Evolutionary conservation across 1,140 invertebrate genomes (phyloP).

Genomic region (Scaptomyza pallida): DNA sequence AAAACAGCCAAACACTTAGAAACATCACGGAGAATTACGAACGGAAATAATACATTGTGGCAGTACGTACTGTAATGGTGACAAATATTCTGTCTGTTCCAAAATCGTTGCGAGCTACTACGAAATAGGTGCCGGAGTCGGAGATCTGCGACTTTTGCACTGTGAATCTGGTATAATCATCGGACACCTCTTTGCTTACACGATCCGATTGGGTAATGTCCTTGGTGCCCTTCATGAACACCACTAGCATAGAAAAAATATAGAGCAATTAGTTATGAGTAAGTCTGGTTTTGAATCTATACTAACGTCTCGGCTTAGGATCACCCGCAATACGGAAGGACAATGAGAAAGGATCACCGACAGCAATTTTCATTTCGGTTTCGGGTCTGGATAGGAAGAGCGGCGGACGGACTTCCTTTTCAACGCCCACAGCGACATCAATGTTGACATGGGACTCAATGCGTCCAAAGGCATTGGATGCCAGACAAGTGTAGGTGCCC

Average conservation of each 20-base stretch:
- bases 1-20: slow-evolving; percentile 24
- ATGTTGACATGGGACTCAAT: slow-evolving; percentile 89
- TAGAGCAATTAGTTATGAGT: too few relatives aligned
- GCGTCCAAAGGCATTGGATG: slow-evolving; percentile 90
- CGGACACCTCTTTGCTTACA: slow-evolving; percentile 91
- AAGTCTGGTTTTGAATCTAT: too few relatives aligned
- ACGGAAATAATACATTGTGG: slow-evolving; percentile 4
- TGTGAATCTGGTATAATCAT: slow-evolving; percentile 93
- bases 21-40: slow-evolving; percentile 42
- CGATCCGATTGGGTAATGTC: slow-evolving; percentile 92
- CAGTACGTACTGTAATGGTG: slow-evolving; percentile 88
- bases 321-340: slow-evolving; percentile 91
- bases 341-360: slow-evolving; percentile 91
- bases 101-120: slow-evolving; percentile 95
- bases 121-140: slow-evolving; percentile 97
- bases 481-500: slow-evolving; percentile 94
- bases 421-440: slow-evolving; percentile 87
- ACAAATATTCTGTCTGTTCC: slow-evolving; percentile 94
- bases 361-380: slow-evolving; percentile 88
- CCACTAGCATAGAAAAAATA: slow-evolving; percentile 86
- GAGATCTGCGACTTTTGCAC: slow-evolving; percentile 92
- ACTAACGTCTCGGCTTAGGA: slow-evolving; percentile 92
- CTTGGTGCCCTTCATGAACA: slow-evolving; percentile 93
- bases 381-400: slow-evolving; percentile 91
- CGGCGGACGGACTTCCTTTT: slow-evolving; percentile 89